Evolutionary conservation across 1,140 invertebrate species (phyloP), one percentile per base, ranked within the genome.

Genomic region (Hesperophylax magnus): DNA sequence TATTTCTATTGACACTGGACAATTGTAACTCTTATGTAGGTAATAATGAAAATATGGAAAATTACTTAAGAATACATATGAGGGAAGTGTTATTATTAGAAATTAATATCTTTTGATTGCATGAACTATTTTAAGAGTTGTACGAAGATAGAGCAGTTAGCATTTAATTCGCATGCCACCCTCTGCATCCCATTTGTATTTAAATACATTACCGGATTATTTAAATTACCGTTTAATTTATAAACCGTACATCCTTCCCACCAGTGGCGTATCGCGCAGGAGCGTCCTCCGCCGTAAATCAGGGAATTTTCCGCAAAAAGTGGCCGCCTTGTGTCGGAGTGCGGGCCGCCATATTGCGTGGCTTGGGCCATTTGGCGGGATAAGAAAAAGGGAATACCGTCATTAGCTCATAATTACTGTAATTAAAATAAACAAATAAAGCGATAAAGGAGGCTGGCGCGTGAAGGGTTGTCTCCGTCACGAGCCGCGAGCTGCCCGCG

Each of bases 351-450:
- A 74, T 74, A 74, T 74, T 74, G 71, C 71, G 81, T 77, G 78
- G 72, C 39, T 17, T 20, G 65, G 78, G 11, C 77, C 81, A 77
- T 82, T 82, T 80, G 39, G 47, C 78, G 86, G 89, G 89, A 89
- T 90, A 90, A 90, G 89, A 90, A 90, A 90, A 90, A 90, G 89
- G 89, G 89, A 90, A 88, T 87, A 86, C 86, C 87, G 88, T 89
- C 89, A 88, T 90, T 90, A 90, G 88, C 88, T 90, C 90, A 90
- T 90, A 90, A 90, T 90, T 89, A 90, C 88, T 87, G 89, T 90
- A 90, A 90, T 90, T 90, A 90, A 90, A 90, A 90, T 90, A 90
- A 88, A 90, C 89, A 90, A 90, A 90, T 90, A 90, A 88, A 89
- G 88, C 88, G 87, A 90, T 90, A 90, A 90, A 90, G 88, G 86